Evolutionary conservation across 2,888 invertebrate genomes (phyloP).

Genomic region (Pimpla rufipes): DNA sequence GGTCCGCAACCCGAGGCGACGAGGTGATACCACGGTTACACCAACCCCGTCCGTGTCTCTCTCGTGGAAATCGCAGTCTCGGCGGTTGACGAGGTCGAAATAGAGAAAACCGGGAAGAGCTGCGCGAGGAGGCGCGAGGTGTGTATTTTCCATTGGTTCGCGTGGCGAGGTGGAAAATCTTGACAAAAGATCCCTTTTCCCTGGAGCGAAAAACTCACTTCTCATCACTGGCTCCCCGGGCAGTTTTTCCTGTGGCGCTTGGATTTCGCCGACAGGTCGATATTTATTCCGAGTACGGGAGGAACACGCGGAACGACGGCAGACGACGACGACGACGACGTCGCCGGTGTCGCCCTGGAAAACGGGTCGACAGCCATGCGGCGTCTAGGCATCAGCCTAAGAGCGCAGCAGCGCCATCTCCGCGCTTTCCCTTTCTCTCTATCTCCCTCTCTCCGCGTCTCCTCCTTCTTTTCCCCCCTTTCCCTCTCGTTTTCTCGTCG

Average conservation of each 20-base stretch:
- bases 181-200: conserved; percentile 52
- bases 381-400: conserved; percentile 36
- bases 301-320: conserved; percentile 19
- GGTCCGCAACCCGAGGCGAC: background rate
- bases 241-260: conserved; percentile 35
- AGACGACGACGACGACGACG: background rate
- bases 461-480: conserved; percentile 20
- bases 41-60: no score
- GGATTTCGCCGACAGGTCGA: conserved; percentile 60
- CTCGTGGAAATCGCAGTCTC: background rate
- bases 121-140: no score
- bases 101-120: conserved; percentile 2
- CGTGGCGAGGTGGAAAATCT: conserved; percentile 43
- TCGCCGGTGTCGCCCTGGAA: conserved; percentile 16
- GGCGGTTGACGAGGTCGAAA: conserved; percentile 20
- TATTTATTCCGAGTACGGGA: conserved; percentile 57
- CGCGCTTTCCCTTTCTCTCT: conserved; percentile 7
- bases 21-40: background rate
- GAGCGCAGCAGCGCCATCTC: conserved; percentile 33
- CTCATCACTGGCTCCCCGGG: conserved; percentile 28
- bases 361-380: conserved; percentile 23
- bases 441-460: conserved; percentile 4
- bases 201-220: conserved; percentile 33
- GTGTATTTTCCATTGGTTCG: conserved; percentile 27
- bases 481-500: conserved; percentile 7